Conservation (phyloP, 2,888 invertebrate species). For the Scaeva pyrastri region DNA sequence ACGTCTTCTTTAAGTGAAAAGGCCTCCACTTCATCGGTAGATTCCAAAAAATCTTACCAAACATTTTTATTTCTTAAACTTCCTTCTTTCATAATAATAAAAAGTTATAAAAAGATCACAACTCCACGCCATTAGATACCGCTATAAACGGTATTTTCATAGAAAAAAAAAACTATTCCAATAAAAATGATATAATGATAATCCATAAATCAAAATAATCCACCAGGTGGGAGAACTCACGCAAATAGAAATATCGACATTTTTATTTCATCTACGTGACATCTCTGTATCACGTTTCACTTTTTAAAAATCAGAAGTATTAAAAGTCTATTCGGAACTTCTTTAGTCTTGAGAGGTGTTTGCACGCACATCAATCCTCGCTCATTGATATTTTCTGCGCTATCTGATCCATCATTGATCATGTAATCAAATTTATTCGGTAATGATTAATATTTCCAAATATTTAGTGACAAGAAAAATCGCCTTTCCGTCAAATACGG, state of each 20-base stretch:
- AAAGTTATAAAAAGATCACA: not conserved
- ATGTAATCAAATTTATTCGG: conserved; percentile 25
- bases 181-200: not conserved
- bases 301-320: conserved; percentile 12
- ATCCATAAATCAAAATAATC: not conserved
- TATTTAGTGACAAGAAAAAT: conserved; percentile 32
- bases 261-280: conserved; percentile 52
- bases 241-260: not conserved
- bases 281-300: conserved; percentile 28
- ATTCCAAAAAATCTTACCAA: too few species aligned
- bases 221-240: conserved; percentile 10
- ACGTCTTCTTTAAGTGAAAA: too few species aligned
- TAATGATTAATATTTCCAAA: conserved; percentile 35
- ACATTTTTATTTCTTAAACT: too few species aligned
- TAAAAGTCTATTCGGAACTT: conserved; percentile 31
- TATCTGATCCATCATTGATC: not conserved
- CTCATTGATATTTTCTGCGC: not conserved
- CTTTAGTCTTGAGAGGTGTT: too few species aligned
- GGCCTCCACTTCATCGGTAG: too few species aligned
- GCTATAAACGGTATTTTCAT: not conserved
- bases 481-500: conserved; percentile 40
- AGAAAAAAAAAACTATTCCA: not conserved
- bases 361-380: conserved; percentile 8
- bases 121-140: not conserved
- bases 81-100: not conserved